Base-by-base conservation (phyloP, 2,113 vertebrate genomes). In the Trichomycterus rosablanca region DNA sequence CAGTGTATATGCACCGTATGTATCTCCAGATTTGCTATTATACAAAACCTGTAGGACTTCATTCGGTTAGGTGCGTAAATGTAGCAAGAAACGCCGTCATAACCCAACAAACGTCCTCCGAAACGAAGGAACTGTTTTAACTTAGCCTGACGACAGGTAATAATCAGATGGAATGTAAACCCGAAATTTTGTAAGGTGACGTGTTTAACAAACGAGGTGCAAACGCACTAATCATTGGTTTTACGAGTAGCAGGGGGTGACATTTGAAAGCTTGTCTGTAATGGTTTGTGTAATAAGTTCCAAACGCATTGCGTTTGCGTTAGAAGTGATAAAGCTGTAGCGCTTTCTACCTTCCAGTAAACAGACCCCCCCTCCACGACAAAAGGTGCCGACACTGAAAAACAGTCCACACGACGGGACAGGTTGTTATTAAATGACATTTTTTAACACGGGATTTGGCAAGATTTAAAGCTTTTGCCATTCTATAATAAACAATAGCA, bases 401-500 rank as follows among this genome's bases (percentile, higher is more conserved):
- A 86, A 87, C 89, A 83, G 81, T 84, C 81, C 84, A 84, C 89
- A 89, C 92, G 87, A 81, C 85, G 85, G 78, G 89, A 93, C 90
- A 90, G 87, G 88, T 85, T 92, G 88, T 90, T 93, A 90, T 90
- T 90, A 90, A 91, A 90, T 90, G 82, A 92, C 91, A 91, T 94
- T 94, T 93, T 89, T 54, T 45, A 91, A 90, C 88, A 88, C 86
- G 92, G 90, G 87, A 92, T 95, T 94, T 93, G 91, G 90, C 89
- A 88, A 92, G 92, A 92, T 92, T 92, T 91, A 91, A 87, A 91
- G 77, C 84, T 90, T 84, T 90, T 90, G 91, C 92, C 90, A 93
- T 94, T 90, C 85, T 92, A 92, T 91, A 91, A 95, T 98, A 98
- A 97, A 98, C 92, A 98, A 90, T 91, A 88, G 92, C 90, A 91